These are phyloP conservation scores for Muschampia plurimacula DNA, from an alignment of 2,888 invertebrate genomes.

Conservation along the genomic window DNA sequence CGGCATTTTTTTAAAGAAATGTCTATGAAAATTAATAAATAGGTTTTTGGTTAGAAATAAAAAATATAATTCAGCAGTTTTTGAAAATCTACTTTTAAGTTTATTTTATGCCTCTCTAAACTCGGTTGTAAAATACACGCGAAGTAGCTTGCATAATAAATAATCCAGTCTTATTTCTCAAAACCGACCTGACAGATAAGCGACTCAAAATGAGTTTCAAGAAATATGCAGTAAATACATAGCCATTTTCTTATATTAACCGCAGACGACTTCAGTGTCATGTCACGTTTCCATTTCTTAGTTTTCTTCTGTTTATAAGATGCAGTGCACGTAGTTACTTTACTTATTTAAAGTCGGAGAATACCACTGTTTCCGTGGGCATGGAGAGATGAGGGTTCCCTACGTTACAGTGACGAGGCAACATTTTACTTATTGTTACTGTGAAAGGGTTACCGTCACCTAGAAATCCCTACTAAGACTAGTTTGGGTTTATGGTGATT, in stretches of 20 bases:
- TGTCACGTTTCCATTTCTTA: constrained; percentile 15
- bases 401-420: not conserved
- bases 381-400: not conserved
- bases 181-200: not conserved
- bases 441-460: no score
- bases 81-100: no score
- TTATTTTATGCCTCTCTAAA: no score
- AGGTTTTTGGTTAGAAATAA: no score
- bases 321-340: constrained; percentile 28
- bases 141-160: no score
- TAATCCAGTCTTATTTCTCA: not conserved
- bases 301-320: constrained; percentile 28
- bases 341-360: constrained; percentile 17
- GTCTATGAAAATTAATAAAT: no score
- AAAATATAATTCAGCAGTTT: no score
- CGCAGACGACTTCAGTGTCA: not conserved
- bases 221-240: not conserved
- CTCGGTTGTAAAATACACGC: no score
- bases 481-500: no score
- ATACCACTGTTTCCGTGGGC: not conserved
- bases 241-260: not conserved
- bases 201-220: not conserved
- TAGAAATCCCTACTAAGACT: no score
- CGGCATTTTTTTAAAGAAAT: no score
- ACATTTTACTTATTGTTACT: no score